Evolutionary conservation across 2,797 vertebrate species (phyloP).

Genomic region (Acestrorhynchus altus): DNA sequence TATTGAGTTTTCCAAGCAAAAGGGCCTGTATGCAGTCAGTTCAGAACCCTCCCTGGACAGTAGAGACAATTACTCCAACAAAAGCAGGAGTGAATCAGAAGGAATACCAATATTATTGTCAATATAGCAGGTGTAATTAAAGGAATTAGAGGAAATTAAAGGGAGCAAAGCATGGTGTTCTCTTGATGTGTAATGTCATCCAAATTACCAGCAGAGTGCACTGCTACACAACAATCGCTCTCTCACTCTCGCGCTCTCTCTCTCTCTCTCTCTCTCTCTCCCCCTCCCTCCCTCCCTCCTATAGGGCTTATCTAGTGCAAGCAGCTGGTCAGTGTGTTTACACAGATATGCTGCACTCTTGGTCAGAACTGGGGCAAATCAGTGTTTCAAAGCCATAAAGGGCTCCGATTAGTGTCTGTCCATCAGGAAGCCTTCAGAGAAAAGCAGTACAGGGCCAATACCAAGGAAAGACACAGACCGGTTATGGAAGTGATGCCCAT

Average conservation of each 20-base stretch:
- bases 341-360: conserved; percentile 15
- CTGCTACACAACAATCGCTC: conserved; percentile 15
- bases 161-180: too few relatives aligned
- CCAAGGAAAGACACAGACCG: neutral
- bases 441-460: conserved; percentile 5
- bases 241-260: neutral
- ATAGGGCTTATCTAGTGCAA: conserved; percentile 34
- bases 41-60: too few relatives aligned
- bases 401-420: conserved; percentile 28
- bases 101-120: too few relatives aligned
- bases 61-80: too few relatives aligned
- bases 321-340: conserved; percentile 42
- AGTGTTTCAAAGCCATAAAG: conserved; percentile 11
- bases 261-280: conserved; percentile 10
- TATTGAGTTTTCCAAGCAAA: too few relatives aligned
- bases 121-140: too few relatives aligned
- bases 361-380: conserved; percentile 20
- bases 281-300: neutral
- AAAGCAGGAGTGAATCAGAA: too few relatives aligned
- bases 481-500: neutral
- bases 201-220: conserved; percentile 37
- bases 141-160: too few relatives aligned
- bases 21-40: too few relatives aligned
- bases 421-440: neutral
- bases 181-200: too few relatives aligned